These are phyloP conservation scores for Axea sp. DNA, from an alignment of 2,888 invertebrate genomes.

Conservation along the genomic window DNA sequence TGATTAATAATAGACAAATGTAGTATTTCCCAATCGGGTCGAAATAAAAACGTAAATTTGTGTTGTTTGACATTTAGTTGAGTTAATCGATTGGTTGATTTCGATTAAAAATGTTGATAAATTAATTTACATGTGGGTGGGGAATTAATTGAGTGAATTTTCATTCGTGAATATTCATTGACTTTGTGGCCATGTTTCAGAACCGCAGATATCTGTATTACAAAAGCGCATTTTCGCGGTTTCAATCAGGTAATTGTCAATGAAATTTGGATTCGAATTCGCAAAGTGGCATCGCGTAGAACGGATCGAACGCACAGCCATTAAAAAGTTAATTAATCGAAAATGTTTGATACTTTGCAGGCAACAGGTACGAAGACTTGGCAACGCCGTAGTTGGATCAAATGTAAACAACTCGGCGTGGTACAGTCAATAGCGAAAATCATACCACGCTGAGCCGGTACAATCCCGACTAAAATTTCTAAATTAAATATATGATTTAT, in stretches of 20 bases:
- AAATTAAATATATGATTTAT: constrained; percentile 8
- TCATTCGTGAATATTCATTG: constrained; percentile 22
- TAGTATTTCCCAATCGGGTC: constrained; percentile 5
- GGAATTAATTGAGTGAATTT: constrained; percentile 9
- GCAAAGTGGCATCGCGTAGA: constrained; percentile 27
- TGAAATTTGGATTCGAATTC: constrained; percentile 12
- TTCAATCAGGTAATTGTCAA: not conserved
- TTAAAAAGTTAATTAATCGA: constrained; percentile 73
- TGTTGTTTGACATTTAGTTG: not conserved
- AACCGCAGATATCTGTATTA: constrained; percentile 6
- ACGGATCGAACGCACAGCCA: constrained; percentile 67
- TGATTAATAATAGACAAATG: constrained; percentile 4
- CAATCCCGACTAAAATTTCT: constrained; percentile 9
- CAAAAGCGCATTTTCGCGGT: not conserved
- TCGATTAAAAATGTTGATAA: constrained; percentile 15
- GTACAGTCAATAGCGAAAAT: constrained; percentile 70
- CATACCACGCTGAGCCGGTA: constrained; percentile 10
- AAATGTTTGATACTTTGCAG: constrained; percentile 63
- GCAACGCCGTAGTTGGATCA: constrained; percentile 76
- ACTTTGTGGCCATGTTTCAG: not conserved
- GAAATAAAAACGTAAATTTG: constrained; percentile 1
- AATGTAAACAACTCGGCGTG: constrained; percentile 77
- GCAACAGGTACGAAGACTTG: constrained; percentile 76
- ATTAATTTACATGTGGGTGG: not conserved
- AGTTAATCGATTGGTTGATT: not conserved